These are phyloP conservation scores for Pelodiscus sinensis DNA, from an alignment of 2,113 vertebrate genomes.

Conservation along the genomic window DNA sequence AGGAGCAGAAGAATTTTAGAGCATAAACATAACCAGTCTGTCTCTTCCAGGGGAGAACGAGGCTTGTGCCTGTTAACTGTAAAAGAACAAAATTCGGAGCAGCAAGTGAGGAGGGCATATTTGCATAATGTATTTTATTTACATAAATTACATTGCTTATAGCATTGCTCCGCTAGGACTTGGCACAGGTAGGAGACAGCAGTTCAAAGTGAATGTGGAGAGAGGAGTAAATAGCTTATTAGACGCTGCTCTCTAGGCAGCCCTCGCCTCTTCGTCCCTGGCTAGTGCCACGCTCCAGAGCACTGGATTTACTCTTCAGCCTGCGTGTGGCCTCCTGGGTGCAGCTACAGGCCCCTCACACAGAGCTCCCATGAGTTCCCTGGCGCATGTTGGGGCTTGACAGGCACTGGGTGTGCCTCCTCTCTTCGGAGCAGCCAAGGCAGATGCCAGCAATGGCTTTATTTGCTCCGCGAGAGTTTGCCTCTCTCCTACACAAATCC, in stretches of 20 bases:
- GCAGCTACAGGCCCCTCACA: conserved; percentile 27
- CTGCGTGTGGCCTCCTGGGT: not conserved
- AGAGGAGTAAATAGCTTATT: not conserved
- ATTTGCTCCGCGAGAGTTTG: not conserved
- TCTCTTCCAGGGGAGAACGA: conserved; percentile 47
- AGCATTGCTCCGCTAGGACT: conserved; percentile 47
- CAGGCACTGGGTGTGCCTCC: conserved; percentile 46
- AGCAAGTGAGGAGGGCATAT: conserved; percentile 58
- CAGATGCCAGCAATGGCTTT: conserved; percentile 52
- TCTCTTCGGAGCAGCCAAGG: conserved; percentile 46
- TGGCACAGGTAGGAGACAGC: conserved; percentile 10
- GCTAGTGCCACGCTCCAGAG: not conserved
- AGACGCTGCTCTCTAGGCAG: not conserved
- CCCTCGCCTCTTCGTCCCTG: not conserved
- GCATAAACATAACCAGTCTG: conserved; percentile 59
- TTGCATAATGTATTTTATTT: conserved; percentile 73
- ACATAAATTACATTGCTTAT: conserved; percentile 62
- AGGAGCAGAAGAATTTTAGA: conserved; percentile 61
- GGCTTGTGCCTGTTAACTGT: conserved; percentile 64
- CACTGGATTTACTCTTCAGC: not conserved
- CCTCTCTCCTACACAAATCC: not conserved
- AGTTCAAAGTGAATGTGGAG: conserved; percentile 16
- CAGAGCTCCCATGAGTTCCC: not conserved
- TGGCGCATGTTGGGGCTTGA: conserved; percentile 29
- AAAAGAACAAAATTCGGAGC: conserved; percentile 66